Percentiles rank a stretch among this genome's conserved stretches.
Evolutionary conservation across 2,113 vertebrate genomes (phyloP).

Genomic region (Mustela nigripes): DNA sequence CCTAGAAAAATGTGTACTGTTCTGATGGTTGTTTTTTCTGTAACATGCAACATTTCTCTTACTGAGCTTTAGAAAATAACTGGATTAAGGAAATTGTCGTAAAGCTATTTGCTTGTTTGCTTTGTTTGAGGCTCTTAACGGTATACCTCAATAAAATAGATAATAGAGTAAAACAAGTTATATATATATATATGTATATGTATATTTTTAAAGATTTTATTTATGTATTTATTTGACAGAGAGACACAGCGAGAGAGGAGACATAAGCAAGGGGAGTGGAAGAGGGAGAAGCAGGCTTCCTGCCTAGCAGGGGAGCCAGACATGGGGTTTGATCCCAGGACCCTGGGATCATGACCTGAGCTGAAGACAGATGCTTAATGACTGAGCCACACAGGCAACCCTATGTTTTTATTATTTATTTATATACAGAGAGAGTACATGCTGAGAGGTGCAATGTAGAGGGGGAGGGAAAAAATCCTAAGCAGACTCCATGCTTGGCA

Average conservation of each 20-base stretch:
- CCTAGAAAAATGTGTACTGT: not conserved
- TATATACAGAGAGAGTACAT: not conserved
- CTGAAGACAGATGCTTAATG: too few species aligned
- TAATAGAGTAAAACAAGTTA: slow-evolving; percentile 33
- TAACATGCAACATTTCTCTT: not conserved
- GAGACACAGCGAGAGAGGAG: not conserved
- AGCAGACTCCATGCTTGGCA: not conserved
- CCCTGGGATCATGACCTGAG: too few species aligned
- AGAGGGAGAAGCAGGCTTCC: too few species aligned
- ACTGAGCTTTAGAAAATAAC: not conserved
- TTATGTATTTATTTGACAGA: not conserved
- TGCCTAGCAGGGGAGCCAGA: too few species aligned
- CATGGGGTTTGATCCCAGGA: too few species aligned
- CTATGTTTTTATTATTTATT: not conserved
- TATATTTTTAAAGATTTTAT: not conserved
- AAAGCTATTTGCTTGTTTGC: not conserved
- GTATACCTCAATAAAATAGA: slow-evolving; percentile 21
- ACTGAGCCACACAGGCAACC: too few species aligned
- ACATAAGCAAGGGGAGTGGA: too few species aligned
- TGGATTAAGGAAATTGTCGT: slow-evolving; percentile 35
- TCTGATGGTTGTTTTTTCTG: not conserved
- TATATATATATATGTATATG: not conserved
- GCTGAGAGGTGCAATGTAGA: not conserved
- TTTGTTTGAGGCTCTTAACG: not conserved
- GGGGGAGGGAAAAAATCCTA: not conserved